Base-by-base conservation (phyloP, 1,140 invertebrate genomes). In the Hyles euphorbiae region DNA sequence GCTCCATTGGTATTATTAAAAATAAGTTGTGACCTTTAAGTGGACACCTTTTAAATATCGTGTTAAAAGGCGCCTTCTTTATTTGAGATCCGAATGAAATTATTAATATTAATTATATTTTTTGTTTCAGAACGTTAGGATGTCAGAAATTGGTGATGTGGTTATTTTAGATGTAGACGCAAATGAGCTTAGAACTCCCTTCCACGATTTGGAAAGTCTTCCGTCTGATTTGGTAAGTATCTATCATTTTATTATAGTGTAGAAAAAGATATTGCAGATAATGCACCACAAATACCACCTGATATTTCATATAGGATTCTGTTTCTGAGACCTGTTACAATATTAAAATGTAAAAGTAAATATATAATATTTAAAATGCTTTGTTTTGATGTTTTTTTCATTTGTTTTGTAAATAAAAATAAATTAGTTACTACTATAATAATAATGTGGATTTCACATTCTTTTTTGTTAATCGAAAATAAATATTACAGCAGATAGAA, bases 101-200 rank as follows among this genome's bases (percentile, higher is more conserved):
- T 48, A 48, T 48, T 0, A n/a, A 5, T n/a, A n/a, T 5, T 48
- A 47, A 3, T 5, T n/a, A 22, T 58, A 9, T 49, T 57, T n/a
- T 65, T 68, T 52, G 67, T 91, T 90, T 32, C 86, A 95, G 94
- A 91, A 91, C 78, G 91, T 94, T 50, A 91, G 91, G 68, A 91
- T 91, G 79, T 91, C 91, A 53, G 95, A 98, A 81, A 91, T 98
- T 33, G 96, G 96, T 34, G 97, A 98, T 82, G 95, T 97, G 60
- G 97, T 98, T 3, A 92, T 98, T 64, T 90, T 98, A 67, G 95
- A 98, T 91, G 96, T 96, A 36, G 98, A 99, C 90, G 93, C 90
- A 11, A 98, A 97, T 81, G 93, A 91, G 53, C 92, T 98, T 12
- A 92, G 93, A 70, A 93, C 95, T 43, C 96, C 97, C 5, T 97